Conservation (phyloP, 2,797 vertebrate species). For the Silurus aristotelis region DNA sequence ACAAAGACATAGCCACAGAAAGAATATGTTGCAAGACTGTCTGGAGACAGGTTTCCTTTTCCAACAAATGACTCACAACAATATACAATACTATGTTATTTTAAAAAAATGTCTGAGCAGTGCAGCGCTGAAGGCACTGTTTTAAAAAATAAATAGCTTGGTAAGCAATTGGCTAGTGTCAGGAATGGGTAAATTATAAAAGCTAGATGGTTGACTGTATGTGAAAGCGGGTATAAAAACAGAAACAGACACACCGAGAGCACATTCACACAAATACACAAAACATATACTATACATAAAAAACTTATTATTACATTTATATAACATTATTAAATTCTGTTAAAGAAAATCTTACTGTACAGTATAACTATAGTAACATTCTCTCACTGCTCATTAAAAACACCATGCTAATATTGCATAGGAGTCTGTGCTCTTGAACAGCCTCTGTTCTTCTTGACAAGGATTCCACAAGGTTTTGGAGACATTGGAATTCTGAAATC, state of each 20-base stretch:
- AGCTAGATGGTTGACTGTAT: background rate
- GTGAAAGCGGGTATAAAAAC: background rate
- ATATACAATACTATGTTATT: constrained; percentile 65
- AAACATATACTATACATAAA: background rate
- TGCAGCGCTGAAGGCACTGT: constrained; percentile 60
- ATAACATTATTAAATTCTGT: no score
- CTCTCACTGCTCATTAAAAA: background rate
- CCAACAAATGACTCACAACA: constrained; percentile 65
- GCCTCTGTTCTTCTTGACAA: background rate
- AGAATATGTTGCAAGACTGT: constrained; percentile 48
- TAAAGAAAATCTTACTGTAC: no score
- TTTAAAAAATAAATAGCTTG: constrained; percentile 63
- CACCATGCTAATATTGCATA: background rate
- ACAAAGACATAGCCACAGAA: constrained; percentile 44
- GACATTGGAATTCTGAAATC: background rate
- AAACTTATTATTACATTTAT: no score
- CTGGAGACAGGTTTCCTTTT: constrained; percentile 58
- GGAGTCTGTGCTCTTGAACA: background rate
- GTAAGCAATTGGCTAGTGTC: constrained; percentile 55
- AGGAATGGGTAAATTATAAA: constrained; percentile 7
- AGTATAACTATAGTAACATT: background rate
- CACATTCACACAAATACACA: background rate
- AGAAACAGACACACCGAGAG: background rate
- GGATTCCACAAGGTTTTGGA: background rate
- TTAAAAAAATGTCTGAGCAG: constrained; percentile 60